Base-by-base conservation (phyloP, 2,888 invertebrate genomes). In the Hyppa rectilinea region DNA sequence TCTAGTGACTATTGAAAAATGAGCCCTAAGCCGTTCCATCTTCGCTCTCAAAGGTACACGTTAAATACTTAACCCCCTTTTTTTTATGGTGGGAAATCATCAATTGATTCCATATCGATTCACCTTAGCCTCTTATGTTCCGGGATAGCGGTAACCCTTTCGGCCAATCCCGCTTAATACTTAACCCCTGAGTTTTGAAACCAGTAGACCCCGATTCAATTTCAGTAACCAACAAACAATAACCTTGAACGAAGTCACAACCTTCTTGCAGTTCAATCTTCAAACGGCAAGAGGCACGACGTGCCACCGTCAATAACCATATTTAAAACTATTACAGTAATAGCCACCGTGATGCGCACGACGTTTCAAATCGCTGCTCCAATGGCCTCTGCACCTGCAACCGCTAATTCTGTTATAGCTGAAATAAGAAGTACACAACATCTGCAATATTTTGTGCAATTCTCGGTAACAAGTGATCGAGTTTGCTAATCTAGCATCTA, bases 401-500 rank as follows among this genome's bases (percentile, higher is more conserved):
- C 52, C 38, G 43, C 77, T 69, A 68, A 56, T 53, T 20, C 53
- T 49, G 53, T 45, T 65, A 56, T 58, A 79, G 69, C 69, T 55
- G 56, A 75, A 81, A 81, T 60, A 79, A 82, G 50, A 80, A 71
- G 7, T 26, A 38, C 26, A 53, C 61, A 52, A 14, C 31, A 68
- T 71, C 69, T 59, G 68, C 76, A 72, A 79, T 80, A 82, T 72
- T 82, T 72, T 68, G 71, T 80, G 82, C 82, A 81, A 78, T 10
- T 52, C 45, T 61, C 53, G 23, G 81, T 77, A 71, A 77, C 78
- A 47, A 65, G 61, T 61, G n/a, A 29, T 59, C 50, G 29, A 20
- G 47, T 75, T 75, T 61, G 43, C 23, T 74, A 75, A 78, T 78
- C 77, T 70, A 70, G 56, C 34, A 64, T 61, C 78, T 78, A 75